Evolutionary conservation across 2,888 invertebrate species (phyloP), one percentile per base, ranked within the genome.

Genomic region (Synergus gifuensis): DNA sequence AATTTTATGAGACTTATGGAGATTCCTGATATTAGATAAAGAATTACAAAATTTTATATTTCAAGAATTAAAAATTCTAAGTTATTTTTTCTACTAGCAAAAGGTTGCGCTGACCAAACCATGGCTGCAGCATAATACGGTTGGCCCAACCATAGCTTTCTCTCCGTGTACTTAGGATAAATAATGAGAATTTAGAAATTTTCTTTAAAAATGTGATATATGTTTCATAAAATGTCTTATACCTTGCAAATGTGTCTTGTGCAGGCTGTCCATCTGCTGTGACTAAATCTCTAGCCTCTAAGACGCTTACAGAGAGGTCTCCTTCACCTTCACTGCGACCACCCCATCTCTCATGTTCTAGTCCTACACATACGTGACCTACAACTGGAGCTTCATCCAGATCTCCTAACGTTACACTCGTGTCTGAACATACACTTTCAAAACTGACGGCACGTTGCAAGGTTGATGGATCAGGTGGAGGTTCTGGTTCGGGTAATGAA

Each of bases 351-450:
- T 97, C 96, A 89, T 96, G 96, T 89, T 97, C 96, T 76, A 97
- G 93, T 12, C 96, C 96, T 83, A 97, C 94, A 91, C 96, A 96
- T 9, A 97, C 92, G 90, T 96, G 95, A 7, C 97, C 97, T 1
- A 96, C 96, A 79, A 95, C 93, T 83, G 95, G 95, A 11, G 95
- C 94, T 87, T 95, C 95, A 54, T 87, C 84, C 67, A 96, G 93
- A 88, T 96, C 95, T 76, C 94, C 95, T 42, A 96, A 93, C 36
- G 94, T 94, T 1, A 96, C 95, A 1, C 96, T 96, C 0, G 96
- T 96, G 86, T 97, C 96, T 0, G 96, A 96, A 86, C 95, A 96
- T 40, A 97, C 95, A 76, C 96, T 96, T 87, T 97, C 97, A 89
- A 96, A 97, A 40, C 96, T 96, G 86, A 96, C 93, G 0, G 96